These are phyloP conservation scores for Hydrocynus forskahlii DNA, from an alignment of 2,797 vertebrate genomes.

Conservation along the genomic window DNA sequence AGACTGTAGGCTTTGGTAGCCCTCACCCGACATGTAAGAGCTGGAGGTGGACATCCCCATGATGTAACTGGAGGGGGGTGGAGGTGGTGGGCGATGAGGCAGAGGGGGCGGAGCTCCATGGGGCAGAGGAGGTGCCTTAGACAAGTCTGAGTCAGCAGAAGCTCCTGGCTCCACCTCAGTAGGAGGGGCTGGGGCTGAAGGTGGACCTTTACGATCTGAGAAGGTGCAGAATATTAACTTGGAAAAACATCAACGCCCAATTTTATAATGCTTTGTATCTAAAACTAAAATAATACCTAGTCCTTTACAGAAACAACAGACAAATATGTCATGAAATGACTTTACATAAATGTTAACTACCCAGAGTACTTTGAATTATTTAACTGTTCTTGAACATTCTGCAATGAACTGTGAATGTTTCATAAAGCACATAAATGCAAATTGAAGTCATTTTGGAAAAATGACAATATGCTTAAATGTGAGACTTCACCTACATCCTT, in stretches of 20 bases:
- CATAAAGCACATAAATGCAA: too few relatives aligned
- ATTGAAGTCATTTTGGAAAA: too few relatives aligned
- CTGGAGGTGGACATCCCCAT: conserved; percentile 94
- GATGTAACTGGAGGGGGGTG: conserved; percentile 88
- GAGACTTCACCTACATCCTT: too few relatives aligned
- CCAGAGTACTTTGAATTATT: background rate
- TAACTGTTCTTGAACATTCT: too few relatives aligned
- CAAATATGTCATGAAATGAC: too few relatives aligned
- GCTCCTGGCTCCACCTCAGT: conserved; percentile 81
- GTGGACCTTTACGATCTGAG: conserved; percentile 87
- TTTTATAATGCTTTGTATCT: conserved; percentile 55
- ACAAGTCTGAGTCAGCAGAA: conserved; percentile 79
- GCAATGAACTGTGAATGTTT: too few relatives aligned
- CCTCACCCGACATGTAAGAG: conserved; percentile 97
- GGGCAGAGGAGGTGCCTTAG: conserved; percentile 87
- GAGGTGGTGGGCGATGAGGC: conserved; percentile 88
- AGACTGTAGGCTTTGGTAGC: conserved; percentile 94
- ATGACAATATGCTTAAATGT: too few relatives aligned
- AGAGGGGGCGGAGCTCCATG: conserved; percentile 89
- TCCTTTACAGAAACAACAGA: background rate
- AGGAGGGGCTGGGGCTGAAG: conserved; percentile 77
- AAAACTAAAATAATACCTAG: conserved; percentile 26
- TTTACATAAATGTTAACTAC: background rate
- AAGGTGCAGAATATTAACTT: background rate
- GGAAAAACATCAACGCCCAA: background rate